Conservation (phyloP, 1,140 invertebrate genomes). For the Drosophila littoralis region DNA sequence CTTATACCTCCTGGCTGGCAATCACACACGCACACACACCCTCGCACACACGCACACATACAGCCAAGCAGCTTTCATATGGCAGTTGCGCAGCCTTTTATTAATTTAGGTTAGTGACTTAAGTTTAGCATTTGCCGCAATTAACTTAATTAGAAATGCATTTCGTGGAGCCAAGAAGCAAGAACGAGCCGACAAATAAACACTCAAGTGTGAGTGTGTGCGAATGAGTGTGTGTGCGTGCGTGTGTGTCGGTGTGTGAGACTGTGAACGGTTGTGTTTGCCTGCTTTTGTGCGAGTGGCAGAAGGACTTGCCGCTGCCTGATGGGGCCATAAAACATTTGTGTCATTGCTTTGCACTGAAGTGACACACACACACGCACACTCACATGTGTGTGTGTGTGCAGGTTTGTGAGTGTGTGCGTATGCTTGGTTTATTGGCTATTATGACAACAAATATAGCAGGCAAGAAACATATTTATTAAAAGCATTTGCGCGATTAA, state of each 20-base stretch:
- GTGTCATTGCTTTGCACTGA: slow-evolving; percentile 24
- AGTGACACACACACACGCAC: not conserved
- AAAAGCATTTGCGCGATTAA: slow-evolving; percentile 66
- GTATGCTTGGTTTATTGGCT: slow-evolving; percentile 48
- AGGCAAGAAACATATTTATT: slow-evolving; percentile 47
- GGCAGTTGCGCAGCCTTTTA: slow-evolving; percentile 49
- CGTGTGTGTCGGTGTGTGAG: slow-evolving; percentile 2
- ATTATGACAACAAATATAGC: slow-evolving; percentile 51
- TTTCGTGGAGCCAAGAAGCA: slow-evolving; percentile 60
- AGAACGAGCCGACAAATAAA: slow-evolving; percentile 49
- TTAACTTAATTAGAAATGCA: slow-evolving; percentile 83
- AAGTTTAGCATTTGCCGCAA: slow-evolving; percentile 82
- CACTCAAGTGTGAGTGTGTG: slow-evolving; percentile 17
- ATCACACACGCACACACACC: slow-evolving; percentile 11
- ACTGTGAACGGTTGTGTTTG: slow-evolving; percentile 20
- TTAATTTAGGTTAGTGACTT: slow-evolving; percentile 83
- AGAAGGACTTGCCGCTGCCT: slow-evolving; percentile 29
- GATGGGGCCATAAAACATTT: slow-evolving; percentile 44
- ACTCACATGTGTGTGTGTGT: not conserved
- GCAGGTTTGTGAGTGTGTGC: slow-evolving; percentile 5
- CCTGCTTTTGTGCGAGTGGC: slow-evolving; percentile 11
- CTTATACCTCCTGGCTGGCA: slow-evolving; percentile 9
- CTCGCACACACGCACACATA: slow-evolving; percentile 3
- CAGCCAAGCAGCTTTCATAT: not conserved
- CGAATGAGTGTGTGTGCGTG: slow-evolving; percentile 5